phyloP scores from a whole-genome alignment of 2,797 vertebrate species.

The Amphiprion clarkii region DNA sequence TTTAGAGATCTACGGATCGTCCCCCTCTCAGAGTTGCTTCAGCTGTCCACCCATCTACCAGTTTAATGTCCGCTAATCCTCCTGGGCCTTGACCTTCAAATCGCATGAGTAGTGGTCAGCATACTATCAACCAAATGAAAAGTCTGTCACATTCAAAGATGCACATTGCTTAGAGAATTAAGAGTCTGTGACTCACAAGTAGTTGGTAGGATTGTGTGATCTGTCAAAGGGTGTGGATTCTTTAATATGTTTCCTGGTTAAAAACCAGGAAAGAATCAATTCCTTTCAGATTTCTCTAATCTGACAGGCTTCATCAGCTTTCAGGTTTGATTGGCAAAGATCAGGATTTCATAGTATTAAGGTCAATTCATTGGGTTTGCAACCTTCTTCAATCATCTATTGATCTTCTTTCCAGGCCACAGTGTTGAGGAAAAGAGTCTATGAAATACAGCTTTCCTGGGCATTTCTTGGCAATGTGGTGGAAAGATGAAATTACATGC shows the following conservation, averaged over 20 bases:
- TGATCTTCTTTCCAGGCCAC: slow-evolving; percentile 27
- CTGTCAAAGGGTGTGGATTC: not conserved
- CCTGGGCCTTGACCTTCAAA: slow-evolving; percentile 64
- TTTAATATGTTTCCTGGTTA: slow-evolving; percentile 17
- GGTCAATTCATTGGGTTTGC: slow-evolving; percentile 30
- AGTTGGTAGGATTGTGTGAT: not conserved
- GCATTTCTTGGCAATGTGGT: slow-evolving; percentile 41
- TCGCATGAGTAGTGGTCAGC: slow-evolving; percentile 54
- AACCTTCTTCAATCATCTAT: not conserved
- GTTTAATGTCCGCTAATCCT: slow-evolving; percentile 72
- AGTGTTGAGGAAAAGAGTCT: slow-evolving; percentile 16
- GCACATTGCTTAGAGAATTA: slow-evolving; percentile 38
- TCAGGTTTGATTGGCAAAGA: slow-evolving; percentile 20
- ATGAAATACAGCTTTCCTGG: slow-evolving; percentile 37
- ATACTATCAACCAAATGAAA: slow-evolving; percentile 55
- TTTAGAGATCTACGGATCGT: slow-evolving; percentile 52
- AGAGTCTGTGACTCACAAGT: slow-evolving; percentile 11
- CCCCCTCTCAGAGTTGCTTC: slow-evolving; percentile 33
- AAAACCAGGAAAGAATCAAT: slow-evolving; percentile 40
- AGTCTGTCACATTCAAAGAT: slow-evolving; percentile 54
- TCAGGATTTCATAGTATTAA: slow-evolving; percentile 41
- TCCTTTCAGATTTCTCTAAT: slow-evolving; percentile 35
- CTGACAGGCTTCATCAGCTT: slow-evolving; percentile 32
- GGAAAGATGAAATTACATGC: slow-evolving; percentile 55
- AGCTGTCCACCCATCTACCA: slow-evolving; percentile 60